Base-by-base conservation (phyloP, 1,140 invertebrate species). In the Ips nitidus region DNA sequence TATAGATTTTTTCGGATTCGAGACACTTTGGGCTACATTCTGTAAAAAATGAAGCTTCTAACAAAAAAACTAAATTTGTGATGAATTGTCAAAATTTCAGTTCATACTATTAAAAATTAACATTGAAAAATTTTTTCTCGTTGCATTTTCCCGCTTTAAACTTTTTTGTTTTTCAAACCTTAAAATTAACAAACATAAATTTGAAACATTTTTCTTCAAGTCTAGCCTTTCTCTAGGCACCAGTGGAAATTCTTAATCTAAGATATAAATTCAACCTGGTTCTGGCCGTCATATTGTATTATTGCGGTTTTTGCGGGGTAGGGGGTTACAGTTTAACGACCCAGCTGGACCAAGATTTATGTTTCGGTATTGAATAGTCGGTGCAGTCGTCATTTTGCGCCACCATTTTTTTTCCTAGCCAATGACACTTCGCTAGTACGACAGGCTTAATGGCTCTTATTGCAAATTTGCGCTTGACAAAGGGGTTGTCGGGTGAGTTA, bases 361-460 rank as follows among this genome's bases (percentile, higher is more conserved):
- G 60, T 40, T 38, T 39, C 8, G 45, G 43, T 36, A 62, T 62
- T 62, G 60, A 62, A 62, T 62, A 47, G 22, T 45, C 8, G 37
- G 37, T 62, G 58, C 45, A 50, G 39, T 50, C 60, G 45, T 62
- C 60, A 62, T 62, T 62, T 62, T 50, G 50, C 40, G 47, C 41
- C 52, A 2, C 39, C 4, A 64, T 64, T 64, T 64, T 63, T 59
- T 64, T 64, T 40, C 36, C 22, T 4, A 41, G 22, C 7, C 38
- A 39, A 64, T 64, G 47, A 53, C 61, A 53, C 45, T 64, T 64
- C 38, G 4, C n/a, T 38, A 53, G 41, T 64, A 64, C 52, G 47
- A 22, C 8, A 36, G 39, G 39, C n/a, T 52, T 64, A 64, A 64
- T 64, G 61, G 61, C 39, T 53, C 37, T 53, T 64, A 64, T 64